phyloP scores from a whole-genome alignment of 1,140 invertebrate genomes.

The Lineus longissimus region DNA sequence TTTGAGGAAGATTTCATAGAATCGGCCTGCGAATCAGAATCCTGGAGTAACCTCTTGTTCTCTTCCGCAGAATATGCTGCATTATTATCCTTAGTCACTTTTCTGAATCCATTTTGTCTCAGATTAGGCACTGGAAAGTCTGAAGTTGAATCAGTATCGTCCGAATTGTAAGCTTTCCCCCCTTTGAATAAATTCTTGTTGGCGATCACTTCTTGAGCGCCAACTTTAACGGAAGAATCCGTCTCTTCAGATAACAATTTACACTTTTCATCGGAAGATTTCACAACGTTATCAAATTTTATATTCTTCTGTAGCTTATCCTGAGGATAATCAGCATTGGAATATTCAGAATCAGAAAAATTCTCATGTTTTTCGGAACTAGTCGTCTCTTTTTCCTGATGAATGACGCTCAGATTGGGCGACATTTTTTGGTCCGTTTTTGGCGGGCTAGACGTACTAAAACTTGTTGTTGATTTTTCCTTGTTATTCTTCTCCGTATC shows the following conservation, averaged over 20 bases:
- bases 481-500: constrained; percentile 24
- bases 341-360: not conserved
- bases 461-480: constrained; percentile 35
- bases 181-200: not conserved
- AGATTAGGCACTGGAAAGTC: not conserved
- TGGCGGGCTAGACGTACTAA: constrained; percentile 34
- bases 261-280: not conserved
- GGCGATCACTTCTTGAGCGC: not conserved
- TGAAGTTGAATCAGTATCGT: not conserved
- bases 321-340: not conserved
- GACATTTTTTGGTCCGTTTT: constrained; percentile 30
- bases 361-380: constrained; percentile 2
- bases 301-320: not conserved
- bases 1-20: not conserved
- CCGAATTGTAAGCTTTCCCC: not conserved
- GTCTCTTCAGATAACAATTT: not conserved
- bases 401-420: constrained; percentile 2
- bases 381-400: constrained; percentile 4
- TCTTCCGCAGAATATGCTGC: not conserved
- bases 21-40: not conserved
- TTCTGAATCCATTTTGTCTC: not conserved
- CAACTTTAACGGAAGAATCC: not conserved
- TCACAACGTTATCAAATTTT: not conserved
- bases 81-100: not conserved
- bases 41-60: not conserved